Conservation (phyloP, 2,797 vertebrate species). For the Sciurus carolinensis region DNA sequence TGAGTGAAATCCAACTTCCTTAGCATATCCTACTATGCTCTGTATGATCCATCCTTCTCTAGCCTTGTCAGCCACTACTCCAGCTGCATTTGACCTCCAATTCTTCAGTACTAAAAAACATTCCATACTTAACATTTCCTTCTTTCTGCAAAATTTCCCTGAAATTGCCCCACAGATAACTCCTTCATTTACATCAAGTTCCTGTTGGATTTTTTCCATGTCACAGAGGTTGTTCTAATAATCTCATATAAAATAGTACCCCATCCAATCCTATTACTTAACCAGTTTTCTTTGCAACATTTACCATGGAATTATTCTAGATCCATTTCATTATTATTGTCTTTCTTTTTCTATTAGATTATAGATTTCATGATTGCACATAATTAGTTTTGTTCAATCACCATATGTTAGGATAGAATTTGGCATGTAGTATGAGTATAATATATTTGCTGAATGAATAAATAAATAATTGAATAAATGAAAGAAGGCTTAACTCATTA, state of each 20-base stretch:
- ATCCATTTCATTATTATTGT: not conserved
- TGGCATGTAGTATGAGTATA: not conserved
- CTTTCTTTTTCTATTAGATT: not conserved
- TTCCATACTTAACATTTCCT: not conserved
- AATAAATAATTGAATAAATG: not conserved
- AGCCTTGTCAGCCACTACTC: not conserved
- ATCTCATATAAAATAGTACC: not conserved
- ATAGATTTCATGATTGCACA: not conserved
- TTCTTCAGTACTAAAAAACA: fast-evolving
- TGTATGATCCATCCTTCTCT: fast-evolving
- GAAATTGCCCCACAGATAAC: not conserved
- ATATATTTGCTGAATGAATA: not conserved
- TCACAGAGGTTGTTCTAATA: not conserved
- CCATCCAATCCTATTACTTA: not conserved
- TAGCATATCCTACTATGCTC: fast-evolving
- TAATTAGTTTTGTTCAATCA: not conserved
- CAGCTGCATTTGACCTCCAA: not conserved
- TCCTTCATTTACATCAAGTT: not conserved
- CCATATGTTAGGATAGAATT: not conserved
- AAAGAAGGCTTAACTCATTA: not conserved
- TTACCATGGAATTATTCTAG: not conserved
- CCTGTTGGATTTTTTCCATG: not conserved
- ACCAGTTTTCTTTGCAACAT: not conserved
- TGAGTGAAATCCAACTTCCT: not conserved
- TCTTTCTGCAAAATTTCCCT: not conserved